Conservation (phyloP, 2,888 invertebrate genomes). For the Drosophila gaucha region DNA sequence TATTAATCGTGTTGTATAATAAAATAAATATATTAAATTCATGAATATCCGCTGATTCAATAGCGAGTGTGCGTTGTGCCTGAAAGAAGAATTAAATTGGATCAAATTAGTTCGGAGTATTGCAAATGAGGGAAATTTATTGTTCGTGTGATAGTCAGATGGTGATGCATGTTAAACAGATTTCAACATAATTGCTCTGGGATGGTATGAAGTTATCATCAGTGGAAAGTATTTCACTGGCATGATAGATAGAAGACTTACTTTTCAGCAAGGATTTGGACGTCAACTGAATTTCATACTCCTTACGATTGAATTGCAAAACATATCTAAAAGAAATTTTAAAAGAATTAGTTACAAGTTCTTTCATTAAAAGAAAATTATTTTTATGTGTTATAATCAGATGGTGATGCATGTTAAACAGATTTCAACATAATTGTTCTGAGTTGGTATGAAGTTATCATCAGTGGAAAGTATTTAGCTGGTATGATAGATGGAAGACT, state of each 20-base stretch:
- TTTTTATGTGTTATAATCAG: constrained; percentile 45
- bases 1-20: constrained; percentile 26
- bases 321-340: not conserved
- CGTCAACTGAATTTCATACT: not conserved
- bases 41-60: not conserved
- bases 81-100: constrained; percentile 13
- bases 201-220: constrained; percentile 65
- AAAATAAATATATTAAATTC: constrained; percentile 15
- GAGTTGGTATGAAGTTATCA: constrained; percentile 61
- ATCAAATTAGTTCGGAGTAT: constrained; percentile 15
- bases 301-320: not conserved
- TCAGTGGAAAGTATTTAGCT: constrained; percentile 22
- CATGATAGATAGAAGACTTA: not conserved
- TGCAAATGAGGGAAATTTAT: not conserved
- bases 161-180: constrained; percentile 73
- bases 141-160: constrained; percentile 55
- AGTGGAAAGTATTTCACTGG: not conserved
- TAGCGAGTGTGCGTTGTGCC: not conserved
- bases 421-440: constrained; percentile 61
- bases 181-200: constrained; percentile 61
- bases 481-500: not conserved
- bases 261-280: not conserved
- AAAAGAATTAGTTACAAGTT: not conserved
- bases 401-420: constrained; percentile 76
- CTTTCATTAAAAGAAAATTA: not conserved